A percentile compares a stretch with the other conserved stretches of the same genome.
Conservation (phyloP, 2,797 vertebrate genomes). For the Pogoniulus pusillus region DNA sequence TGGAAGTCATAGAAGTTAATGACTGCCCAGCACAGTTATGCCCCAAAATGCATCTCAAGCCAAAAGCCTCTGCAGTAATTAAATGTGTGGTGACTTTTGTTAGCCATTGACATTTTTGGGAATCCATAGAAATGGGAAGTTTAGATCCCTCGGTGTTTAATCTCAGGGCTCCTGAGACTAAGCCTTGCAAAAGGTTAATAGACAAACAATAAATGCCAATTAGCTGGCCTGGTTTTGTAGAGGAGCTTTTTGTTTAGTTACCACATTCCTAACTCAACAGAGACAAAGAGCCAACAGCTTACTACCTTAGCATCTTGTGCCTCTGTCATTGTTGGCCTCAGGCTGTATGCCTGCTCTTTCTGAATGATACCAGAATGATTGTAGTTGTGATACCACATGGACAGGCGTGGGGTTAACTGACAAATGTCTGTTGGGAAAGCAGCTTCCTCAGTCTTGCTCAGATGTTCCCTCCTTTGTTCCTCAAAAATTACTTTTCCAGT, state of each 20-base stretch:
- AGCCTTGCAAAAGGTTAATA: slow-evolving; percentile 12
- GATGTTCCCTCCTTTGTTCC: background rate
- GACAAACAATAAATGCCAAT: background rate
- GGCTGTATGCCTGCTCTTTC: background rate
- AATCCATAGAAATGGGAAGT: background rate
- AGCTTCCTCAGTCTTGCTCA: background rate
- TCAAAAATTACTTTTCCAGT: background rate
- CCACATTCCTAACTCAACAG: background rate
- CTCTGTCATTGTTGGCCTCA: background rate
- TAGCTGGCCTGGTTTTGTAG: background rate
- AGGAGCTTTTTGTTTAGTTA: slow-evolving; percentile 3
- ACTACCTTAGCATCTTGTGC: background rate
- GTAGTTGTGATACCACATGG: background rate
- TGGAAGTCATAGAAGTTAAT: background rate
- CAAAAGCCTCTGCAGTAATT: background rate
- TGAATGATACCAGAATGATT: background rate
- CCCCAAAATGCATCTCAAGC: background rate
- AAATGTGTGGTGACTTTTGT: background rate
- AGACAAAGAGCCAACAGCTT: background rate
- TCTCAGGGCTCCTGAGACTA: background rate
- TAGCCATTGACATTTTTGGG: background rate
- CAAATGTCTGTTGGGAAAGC: background rate
- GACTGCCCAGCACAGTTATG: background rate
- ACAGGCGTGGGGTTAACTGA: background rate
- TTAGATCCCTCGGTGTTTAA: background rate